Evolutionary conservation across 1,140 invertebrate species (phyloP), one percentile per base, ranked within the genome.

Genomic region (Diploscapter pachys): DNA sequence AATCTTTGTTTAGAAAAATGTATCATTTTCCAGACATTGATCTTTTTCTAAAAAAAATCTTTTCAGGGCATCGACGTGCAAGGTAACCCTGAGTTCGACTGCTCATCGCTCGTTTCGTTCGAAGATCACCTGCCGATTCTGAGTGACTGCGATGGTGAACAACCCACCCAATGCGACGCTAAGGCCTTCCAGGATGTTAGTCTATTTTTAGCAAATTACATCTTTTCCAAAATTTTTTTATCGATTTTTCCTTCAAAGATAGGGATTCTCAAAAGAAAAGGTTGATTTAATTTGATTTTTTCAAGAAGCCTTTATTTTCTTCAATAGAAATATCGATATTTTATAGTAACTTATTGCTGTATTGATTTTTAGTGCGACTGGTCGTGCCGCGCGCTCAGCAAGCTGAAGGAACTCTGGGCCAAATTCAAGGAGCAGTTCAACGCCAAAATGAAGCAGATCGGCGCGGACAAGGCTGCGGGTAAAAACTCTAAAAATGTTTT

Each of bases 401-500:
- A 69, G n/a, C 50, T 74, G 53, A 74, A 74, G 53, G 66, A 68
- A n/a, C 64, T 74, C 65, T 74, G 73, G 73, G 64, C 31, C 4
- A 53, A 74, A 65, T 69, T 74, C 65, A 74, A 74, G 64, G 73
- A 68, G 5, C 51, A 52, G 53, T 51, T 74, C n/a, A 68, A 74
- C 54, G n/a, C 53, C 52, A 74, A 67, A 69, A 67, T 64, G 3
- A 74, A 74, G 56, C 65, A 74, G 48, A 69, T 65, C 65, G 53
- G 70, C 59, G 63, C 64, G 11, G 73, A 74, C 49, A 67, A 74
- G n/a, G 55, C 64, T 4, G 56, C 65, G 11, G 71, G 56, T 5
- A 63, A 69, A 53, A 74, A 64, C 51, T 74, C 56, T 61, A 74
- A 65, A 31, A 69, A 56, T 63, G 73, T 56, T 57, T 66, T 13